These are phyloP conservation scores for Neria commutata DNA, from an alignment of 2,888 invertebrate genomes.

Conservation along the genomic window DNA sequence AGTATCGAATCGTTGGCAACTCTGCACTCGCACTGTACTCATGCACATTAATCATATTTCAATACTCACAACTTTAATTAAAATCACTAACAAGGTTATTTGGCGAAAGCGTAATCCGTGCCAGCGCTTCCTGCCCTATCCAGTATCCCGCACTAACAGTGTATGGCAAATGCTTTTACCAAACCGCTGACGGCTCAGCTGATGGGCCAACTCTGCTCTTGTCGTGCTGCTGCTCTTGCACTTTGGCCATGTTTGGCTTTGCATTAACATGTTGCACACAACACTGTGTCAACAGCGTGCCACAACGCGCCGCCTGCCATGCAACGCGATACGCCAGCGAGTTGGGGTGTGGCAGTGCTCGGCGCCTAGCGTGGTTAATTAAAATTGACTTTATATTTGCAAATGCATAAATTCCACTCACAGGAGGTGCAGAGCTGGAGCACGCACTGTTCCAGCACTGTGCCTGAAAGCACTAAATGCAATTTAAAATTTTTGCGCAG, in stretches of 20 bases:
- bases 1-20: no score
- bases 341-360: not conserved
- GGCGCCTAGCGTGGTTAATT: constrained; percentile 35
- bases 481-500: no score
- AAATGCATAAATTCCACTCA: constrained; percentile 32
- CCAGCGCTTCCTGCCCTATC: constrained; percentile 2
- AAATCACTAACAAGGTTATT: constrained; percentile 62
- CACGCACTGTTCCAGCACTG: no score
- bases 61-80: constrained; percentile 62
- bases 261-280: constrained; percentile 40
- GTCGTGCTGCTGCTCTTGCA: not conserved
- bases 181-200: constrained; percentile 19
- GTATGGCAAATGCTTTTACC: constrained; percentile 38
- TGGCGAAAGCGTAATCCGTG: constrained; percentile 34
- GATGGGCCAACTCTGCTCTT: constrained; percentile 2
- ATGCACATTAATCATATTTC: no score
- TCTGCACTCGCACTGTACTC: no score
- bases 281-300: constrained; percentile 27
- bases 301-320: no score
- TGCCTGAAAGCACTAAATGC: no score
- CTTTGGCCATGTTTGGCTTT: constrained; percentile 33
- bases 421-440: not conserved
- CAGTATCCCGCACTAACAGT: constrained; percentile 33
- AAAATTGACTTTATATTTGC: constrained; percentile 45
- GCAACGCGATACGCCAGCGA: no score